phyloP scores from a whole-genome alignment of 2,797 vertebrate genomes.

The Okamejei kenojei region DNA sequence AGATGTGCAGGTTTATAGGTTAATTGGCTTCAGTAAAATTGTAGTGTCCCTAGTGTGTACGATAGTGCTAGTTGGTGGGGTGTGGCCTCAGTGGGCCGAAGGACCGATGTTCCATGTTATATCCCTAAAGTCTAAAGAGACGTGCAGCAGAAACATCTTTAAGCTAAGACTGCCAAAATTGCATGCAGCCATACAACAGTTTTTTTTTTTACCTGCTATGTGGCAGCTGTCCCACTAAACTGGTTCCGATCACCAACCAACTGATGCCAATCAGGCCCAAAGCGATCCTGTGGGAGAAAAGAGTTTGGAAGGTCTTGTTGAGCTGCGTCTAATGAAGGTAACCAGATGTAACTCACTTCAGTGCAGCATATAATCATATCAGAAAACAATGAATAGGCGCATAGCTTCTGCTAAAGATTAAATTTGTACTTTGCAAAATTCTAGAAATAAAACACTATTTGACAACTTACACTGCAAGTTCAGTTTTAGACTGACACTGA shows the following conservation, averaged over 20 bases:
- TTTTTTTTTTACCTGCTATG: constrained; percentile 68
- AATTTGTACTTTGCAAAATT: not conserved
- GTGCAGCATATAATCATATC: not conserved
- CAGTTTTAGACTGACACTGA: not conserved
- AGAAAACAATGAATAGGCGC: not conserved
- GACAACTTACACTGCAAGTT: not conserved
- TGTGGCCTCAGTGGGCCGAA: no score
- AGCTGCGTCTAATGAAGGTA: not conserved
- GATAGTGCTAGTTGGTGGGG: no score
- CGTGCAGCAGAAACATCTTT: not conserved
- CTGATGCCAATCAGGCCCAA: constrained; percentile 77
- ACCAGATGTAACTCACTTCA: not conserved
- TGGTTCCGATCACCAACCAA: constrained; percentile 77
- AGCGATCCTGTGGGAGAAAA: constrained; percentile 61
- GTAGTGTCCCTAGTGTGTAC: no score
- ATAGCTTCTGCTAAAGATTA: not conserved
- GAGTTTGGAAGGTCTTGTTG: not conserved
- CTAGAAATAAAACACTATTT: not conserved
- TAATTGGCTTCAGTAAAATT: no score
- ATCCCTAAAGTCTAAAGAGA: no score
- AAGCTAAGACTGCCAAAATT: not conserved
- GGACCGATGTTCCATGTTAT: no score
- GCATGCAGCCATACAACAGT: not conserved
- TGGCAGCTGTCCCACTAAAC: constrained; percentile 74
- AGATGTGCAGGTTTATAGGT: no score